Conservation (phyloP, 2,797 vertebrate species). For the Sarcoramphus papa region DNA sequence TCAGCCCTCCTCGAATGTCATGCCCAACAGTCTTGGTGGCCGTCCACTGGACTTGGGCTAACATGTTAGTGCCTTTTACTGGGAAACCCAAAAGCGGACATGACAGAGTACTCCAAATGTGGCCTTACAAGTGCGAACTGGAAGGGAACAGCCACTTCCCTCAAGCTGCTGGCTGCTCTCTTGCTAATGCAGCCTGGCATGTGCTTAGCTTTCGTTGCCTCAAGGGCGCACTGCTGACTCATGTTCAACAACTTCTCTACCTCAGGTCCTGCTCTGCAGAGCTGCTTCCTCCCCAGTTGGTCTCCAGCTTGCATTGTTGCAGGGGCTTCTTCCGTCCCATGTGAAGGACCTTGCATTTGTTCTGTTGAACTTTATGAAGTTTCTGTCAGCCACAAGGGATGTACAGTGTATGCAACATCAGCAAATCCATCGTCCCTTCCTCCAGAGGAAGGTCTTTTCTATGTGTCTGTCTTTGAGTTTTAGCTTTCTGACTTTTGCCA, state of each 20-base stretch:
- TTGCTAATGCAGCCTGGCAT: neutral
- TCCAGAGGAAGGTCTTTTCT: neutral
- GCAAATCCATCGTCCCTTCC: neutral
- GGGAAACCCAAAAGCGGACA: neutral
- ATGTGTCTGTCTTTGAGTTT: neutral
- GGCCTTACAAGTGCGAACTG: neutral
- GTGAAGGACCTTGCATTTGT: neutral
- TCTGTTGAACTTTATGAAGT: neutral
- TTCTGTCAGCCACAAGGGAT: neutral
- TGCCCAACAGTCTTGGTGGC: too few relatives aligned
- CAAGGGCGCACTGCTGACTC: conserved; percentile 52
- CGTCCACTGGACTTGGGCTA: neutral
- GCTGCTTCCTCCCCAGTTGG: neutral
- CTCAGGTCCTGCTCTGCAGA: neutral
- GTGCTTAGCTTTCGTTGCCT: conserved; percentile 18
- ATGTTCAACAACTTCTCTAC: neutral
- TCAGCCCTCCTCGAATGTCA: neutral
- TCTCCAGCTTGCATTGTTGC: neutral
- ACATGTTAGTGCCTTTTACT: neutral
- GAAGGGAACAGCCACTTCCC: neutral
- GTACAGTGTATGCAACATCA: neutral
- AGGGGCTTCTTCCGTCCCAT: neutral
- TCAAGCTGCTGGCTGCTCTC: neutral
- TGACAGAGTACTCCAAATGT: neutral
- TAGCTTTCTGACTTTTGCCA: neutral